Percentiles rank a stretch among this genome's conserved stretches.
These are phyloP conservation scores for Trinectes maculatus DNA, from an alignment of 2,113 vertebrate species.

Conservation along the genomic window DNA sequence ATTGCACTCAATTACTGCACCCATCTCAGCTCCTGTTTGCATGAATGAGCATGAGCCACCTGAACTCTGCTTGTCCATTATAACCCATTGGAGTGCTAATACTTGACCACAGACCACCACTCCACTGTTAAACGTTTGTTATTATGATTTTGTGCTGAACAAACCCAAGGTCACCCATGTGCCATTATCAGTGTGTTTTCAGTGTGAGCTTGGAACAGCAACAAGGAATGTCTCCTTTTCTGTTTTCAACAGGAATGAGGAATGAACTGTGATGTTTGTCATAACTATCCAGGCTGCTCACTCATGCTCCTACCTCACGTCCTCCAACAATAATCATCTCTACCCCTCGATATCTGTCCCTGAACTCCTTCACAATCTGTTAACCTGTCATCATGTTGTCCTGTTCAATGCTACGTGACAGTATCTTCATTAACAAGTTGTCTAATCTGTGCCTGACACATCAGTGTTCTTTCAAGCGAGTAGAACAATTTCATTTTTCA, in stretches of 20 bases:
- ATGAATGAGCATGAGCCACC: slow-evolving; percentile 84
- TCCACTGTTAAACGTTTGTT: slow-evolving; percentile 18
- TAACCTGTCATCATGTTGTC: slow-evolving; percentile 51
- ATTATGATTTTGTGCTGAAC: slow-evolving; percentile 4
- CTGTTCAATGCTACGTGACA: slow-evolving; percentile 31
- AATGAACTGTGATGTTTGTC: slow-evolving; percentile 64
- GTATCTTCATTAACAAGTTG: slow-evolving; percentile 12
- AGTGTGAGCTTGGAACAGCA: slow-evolving; percentile 27
- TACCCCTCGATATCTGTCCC: slow-evolving; percentile 33
- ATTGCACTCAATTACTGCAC: slow-evolving; percentile 60
- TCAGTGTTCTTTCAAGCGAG: not conserved
- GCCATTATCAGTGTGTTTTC: slow-evolving; percentile 29
- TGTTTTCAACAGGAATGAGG: slow-evolving; percentile 63
- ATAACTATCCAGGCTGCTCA: slow-evolving; percentile 65
- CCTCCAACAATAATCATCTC: slow-evolving; percentile 61
- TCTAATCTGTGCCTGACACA: slow-evolving; percentile 7
- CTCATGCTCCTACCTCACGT: slow-evolving; percentile 62
- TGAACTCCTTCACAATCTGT: slow-evolving; percentile 35
- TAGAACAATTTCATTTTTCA: slow-evolving; percentile 44
- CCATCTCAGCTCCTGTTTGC: slow-evolving; percentile 81
- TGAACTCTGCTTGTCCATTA: slow-evolving; percentile 78
- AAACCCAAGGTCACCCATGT: not conserved
- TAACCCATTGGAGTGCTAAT: slow-evolving; percentile 59
- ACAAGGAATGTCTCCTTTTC: slow-evolving; percentile 56
- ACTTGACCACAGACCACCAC: slow-evolving; percentile 23